Evolutionary conservation across 1,140 invertebrate genomes (phyloP).

Genomic region (Tribolium madens): DNA sequence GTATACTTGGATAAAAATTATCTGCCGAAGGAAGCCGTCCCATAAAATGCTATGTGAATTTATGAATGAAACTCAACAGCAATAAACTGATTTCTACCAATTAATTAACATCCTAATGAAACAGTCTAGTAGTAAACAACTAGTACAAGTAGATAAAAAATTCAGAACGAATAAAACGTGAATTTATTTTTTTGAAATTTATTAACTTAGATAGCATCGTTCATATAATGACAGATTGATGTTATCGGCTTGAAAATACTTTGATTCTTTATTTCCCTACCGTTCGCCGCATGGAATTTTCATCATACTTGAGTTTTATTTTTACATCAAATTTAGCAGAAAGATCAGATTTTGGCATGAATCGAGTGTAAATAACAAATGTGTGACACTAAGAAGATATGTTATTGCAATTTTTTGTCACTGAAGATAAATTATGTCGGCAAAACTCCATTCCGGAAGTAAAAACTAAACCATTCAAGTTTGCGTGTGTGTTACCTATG

Average conservation of each 20-base stretch:
- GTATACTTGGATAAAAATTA: conserved; percentile 13
- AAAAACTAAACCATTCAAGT: not conserved
- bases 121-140: too few relatives aligned
- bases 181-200: not conserved
- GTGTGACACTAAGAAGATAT: not conserved
- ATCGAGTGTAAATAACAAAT: conserved; percentile 34
- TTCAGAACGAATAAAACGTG: too few relatives aligned
- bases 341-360: conserved; percentile 8
- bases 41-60: not conserved
- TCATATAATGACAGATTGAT: not conserved
- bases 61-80: not conserved
- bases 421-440: not conserved
- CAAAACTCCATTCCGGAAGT: not conserved
- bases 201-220: not conserved
- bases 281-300: not conserved
- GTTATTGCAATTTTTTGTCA: not conserved
- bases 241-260: not conserved
- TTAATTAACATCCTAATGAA: too few relatives aligned
- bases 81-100: not conserved
- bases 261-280: not conserved
- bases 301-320: not conserved
- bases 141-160: too few relatives aligned
- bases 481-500: not conserved
- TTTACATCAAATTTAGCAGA: not conserved
- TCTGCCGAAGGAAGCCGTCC: not conserved